These are phyloP conservation scores for Pandemis cinnamomeana DNA, from an alignment of 2,888 invertebrate species.

Conservation along the genomic window DNA sequence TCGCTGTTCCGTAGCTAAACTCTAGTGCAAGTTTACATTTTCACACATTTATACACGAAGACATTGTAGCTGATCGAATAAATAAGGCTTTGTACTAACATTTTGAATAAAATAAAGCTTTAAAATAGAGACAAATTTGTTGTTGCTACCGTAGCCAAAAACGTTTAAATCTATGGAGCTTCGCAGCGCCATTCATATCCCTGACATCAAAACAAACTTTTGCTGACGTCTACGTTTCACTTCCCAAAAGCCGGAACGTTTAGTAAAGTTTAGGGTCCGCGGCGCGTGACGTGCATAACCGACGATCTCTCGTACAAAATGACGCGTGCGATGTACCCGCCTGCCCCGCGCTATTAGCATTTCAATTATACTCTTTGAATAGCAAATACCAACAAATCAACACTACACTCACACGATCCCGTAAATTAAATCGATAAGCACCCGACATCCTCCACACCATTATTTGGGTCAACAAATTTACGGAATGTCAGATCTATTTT, in stretches of 20 bases:
- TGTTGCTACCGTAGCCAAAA: neutral
- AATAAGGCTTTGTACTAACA: neutral
- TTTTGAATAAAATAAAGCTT: neutral
- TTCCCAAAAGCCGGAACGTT: conserved; percentile 38
- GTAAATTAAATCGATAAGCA: conserved; percentile 20
- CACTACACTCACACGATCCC: neutral
- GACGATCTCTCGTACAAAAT: conserved; percentile 22
- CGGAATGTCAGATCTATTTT: neutral
- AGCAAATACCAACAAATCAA: conserved; percentile 29
- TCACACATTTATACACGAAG: neutral
- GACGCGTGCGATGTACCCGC: conserved; percentile 23
- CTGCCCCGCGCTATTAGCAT: conserved; percentile 28
- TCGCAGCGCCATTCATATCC: conserved; percentile 35
- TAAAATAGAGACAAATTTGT: neutral
- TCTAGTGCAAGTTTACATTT: conserved; percentile 17
- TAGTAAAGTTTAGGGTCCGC: conserved; percentile 38
- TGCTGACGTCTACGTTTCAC: conserved; percentile 39
- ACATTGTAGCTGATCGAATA: neutral
- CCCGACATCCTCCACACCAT: neutral
- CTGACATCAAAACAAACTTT: conserved; percentile 40
- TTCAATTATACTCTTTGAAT: conserved; percentile 34
- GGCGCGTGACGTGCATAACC: conserved; percentile 39
- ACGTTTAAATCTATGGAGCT: conserved; percentile 20
- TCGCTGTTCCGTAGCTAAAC: conserved; percentile 20
- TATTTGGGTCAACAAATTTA: neutral